phyloP scores from a whole-genome alignment of 2,797 vertebrate species.

The Ceryle rudis region DNA sequence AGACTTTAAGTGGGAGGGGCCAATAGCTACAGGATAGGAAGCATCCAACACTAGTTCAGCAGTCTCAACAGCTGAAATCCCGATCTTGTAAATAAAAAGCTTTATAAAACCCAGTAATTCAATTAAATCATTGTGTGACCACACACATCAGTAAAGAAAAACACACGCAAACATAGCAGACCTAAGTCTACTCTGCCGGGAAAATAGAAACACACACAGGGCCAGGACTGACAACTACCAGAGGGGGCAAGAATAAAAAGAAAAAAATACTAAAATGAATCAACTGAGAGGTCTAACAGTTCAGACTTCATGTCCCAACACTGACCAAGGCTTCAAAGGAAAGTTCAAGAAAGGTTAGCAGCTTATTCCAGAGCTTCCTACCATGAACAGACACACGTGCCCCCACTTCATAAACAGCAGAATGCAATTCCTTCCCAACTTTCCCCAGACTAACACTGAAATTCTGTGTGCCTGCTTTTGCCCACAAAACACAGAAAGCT shows the following conservation, averaged over 20 bases:
- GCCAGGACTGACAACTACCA: background rate
- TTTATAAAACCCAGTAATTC: background rate
- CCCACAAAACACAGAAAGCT: background rate
- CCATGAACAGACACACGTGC: background rate
- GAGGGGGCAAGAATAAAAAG: background rate
- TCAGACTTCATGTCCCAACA: background rate
- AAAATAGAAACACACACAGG: background rate
- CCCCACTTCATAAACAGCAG: background rate
- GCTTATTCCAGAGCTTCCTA: background rate
- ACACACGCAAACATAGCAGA: background rate
- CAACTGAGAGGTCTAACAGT: background rate
- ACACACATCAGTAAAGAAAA: background rate
- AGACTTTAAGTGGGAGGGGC: conserved; percentile 63
- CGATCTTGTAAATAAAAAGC: background rate
- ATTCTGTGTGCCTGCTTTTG: background rate
- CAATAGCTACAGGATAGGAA: background rate
- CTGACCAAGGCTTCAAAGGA: background rate
- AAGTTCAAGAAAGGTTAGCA: background rate
- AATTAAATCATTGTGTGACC: background rate
- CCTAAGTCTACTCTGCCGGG: background rate
- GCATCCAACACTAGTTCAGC: background rate
- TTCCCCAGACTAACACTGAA: background rate
- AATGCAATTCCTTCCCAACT: background rate
- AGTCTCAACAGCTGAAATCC: background rate
- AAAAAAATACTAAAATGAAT: background rate